A percentile compares a stretch with the other conserved stretches of the same genome.
Evolutionary conservation across 2,113 vertebrate species (phyloP).

Genomic region (Hepsetus odoe): DNA sequence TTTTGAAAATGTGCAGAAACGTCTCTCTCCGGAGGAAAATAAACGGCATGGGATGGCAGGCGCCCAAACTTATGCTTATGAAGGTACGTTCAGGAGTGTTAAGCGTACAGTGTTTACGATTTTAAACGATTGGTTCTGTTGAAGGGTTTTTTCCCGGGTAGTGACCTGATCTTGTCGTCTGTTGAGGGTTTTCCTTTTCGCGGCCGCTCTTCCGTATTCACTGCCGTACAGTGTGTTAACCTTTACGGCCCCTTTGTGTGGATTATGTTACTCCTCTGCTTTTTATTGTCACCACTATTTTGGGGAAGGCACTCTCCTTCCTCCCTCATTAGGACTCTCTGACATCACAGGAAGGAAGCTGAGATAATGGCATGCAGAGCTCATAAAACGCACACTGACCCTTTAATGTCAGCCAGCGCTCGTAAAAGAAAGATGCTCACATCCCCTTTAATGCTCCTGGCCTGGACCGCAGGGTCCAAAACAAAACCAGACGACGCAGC

Average conservation of each 20-base stretch:
- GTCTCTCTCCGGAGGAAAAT: too few relatives aligned
- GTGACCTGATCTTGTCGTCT: too few relatives aligned
- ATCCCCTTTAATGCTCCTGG: conserved; percentile 3
- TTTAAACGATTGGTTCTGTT: background rate
- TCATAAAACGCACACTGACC: background rate
- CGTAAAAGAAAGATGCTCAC: background rate
- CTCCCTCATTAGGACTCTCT: conserved; percentile 63
- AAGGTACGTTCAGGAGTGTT: too few relatives aligned
- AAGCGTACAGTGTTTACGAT: too few relatives aligned
- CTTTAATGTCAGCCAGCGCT: conserved; percentile 16
- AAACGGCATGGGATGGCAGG: too few relatives aligned
- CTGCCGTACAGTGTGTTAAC: background rate
- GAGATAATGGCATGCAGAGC: conserved; percentile 59
- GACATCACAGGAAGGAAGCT: conserved; percentile 70
- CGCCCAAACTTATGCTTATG: too few relatives aligned
- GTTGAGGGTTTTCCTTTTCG: background rate
- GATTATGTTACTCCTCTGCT: background rate
- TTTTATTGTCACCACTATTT: conserved; percentile 62
- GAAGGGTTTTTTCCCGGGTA: too few relatives aligned
- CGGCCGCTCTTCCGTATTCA: background rate
- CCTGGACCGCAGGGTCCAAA: conserved; percentile 3
- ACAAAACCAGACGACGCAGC: background rate
- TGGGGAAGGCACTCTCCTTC: conserved; percentile 57
- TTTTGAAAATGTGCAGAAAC: too few relatives aligned
- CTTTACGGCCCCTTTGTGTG: background rate